A percentile compares a stretch with the other conserved stretches of the same genome.
Conservation (phyloP, 1,140 invertebrate genomes). For the Dendrolimus kikuchii region DNA sequence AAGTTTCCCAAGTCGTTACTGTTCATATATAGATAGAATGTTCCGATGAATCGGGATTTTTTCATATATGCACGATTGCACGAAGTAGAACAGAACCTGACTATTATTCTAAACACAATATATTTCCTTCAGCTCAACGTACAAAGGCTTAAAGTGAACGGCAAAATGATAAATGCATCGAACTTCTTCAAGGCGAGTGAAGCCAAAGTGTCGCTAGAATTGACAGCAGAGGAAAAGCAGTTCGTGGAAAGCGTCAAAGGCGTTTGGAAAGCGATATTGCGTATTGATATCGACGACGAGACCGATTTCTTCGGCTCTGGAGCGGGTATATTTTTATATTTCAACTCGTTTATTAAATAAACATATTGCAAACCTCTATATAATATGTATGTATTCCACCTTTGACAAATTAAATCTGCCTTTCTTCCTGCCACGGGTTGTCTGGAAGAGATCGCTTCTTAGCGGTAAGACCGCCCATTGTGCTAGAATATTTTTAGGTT, state of each 20-base stretch:
- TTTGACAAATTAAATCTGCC: too few relatives aligned
- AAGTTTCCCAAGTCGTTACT: background rate
- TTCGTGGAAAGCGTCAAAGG: conserved; percentile 75
- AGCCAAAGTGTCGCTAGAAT: conserved; percentile 74
- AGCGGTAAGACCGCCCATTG: too few relatives aligned
- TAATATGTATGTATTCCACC: too few relatives aligned
- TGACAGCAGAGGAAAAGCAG: conserved; percentile 84
- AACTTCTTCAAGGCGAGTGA: conserved; percentile 83
- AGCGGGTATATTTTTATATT: conserved; percentile 67
- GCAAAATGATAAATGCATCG: conserved; percentile 87
- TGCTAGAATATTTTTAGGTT: too few relatives aligned
- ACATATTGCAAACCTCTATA: too few relatives aligned
- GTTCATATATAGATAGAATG: too few relatives aligned
- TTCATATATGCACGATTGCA: too few relatives aligned
- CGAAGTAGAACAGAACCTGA: too few relatives aligned
- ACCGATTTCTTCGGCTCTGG: conserved; percentile 95
- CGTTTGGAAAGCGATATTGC: conserved; percentile 91
- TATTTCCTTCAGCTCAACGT: conserved; percentile 74
- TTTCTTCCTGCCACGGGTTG: too few relatives aligned
- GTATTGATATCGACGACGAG: conserved; percentile 80
- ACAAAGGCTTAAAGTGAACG: conserved; percentile 80
- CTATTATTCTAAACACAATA: conserved; percentile 5
- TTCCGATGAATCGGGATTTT: too few relatives aligned
- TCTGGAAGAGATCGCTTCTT: too few relatives aligned
- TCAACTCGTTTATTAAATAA: too few relatives aligned